These are phyloP conservation scores for Nineta flava DNA, from an alignment of 2,888 invertebrate genomes.

Conservation along the genomic window DNA sequence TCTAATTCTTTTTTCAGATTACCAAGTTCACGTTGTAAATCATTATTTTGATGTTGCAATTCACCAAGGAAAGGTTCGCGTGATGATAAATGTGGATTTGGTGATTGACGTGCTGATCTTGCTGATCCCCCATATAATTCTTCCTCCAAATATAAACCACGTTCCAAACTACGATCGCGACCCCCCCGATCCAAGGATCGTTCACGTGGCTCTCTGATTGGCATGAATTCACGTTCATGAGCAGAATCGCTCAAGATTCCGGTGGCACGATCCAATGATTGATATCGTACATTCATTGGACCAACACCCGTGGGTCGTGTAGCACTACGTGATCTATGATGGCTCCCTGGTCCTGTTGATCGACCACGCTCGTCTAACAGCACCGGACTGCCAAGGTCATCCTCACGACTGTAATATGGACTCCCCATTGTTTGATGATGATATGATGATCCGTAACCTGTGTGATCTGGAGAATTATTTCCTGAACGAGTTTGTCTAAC, in stretches of 20 bases:
- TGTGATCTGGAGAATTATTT: slow-evolving; percentile 42
- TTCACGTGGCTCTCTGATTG: slow-evolving; percentile 60
- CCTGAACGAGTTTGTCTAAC: slow-evolving; percentile 35
- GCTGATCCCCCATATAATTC: slow-evolving; percentile 39
- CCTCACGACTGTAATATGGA: slow-evolving; percentile 59
- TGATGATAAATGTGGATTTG: slow-evolving; percentile 43
- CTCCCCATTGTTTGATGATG: slow-evolving; percentile 38
- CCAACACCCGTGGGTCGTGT: slow-evolving; percentile 48
- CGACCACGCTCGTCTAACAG: slow-evolving; percentile 59
- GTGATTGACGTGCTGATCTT: slow-evolving; percentile 52
- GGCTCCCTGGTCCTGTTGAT: slow-evolving; percentile 45
- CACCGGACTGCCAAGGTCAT: slow-evolving; percentile 74
- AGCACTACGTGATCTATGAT: slow-evolving; percentile 66
- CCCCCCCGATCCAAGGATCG: slow-evolving; percentile 44
- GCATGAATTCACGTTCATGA: slow-evolving; percentile 75
- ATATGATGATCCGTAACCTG: slow-evolving; percentile 26
- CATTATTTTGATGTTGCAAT: slow-evolving; percentile 85
- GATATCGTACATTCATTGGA: slow-evolving; percentile 41
- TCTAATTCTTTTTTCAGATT: slow-evolving; percentile 88
- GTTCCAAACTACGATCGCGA: slow-evolving; percentile 48
- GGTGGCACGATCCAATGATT: slow-evolving; percentile 32
- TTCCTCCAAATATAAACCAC: slow-evolving; percentile 52
- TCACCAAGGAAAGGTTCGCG: slow-evolving; percentile 59
- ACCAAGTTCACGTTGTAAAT: slow-evolving; percentile 81
- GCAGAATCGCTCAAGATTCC: slow-evolving; percentile 43